phyloP scores from a whole-genome alignment of 2,888 invertebrate species.

The Empis livida region DNA sequence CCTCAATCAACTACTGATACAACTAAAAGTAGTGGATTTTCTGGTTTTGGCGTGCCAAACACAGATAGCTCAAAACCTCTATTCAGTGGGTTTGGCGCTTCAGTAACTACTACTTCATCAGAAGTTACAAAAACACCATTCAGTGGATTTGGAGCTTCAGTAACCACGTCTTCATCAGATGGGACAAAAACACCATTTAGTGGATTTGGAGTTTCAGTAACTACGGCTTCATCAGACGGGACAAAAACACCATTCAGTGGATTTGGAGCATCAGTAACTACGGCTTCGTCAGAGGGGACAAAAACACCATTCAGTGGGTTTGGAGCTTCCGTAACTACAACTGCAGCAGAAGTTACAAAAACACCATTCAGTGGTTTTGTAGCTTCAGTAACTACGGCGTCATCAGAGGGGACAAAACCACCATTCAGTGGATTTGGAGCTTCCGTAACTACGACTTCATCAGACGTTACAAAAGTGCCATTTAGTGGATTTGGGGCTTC shows the following conservation, averaged over 20 bases:
- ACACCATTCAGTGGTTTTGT: background rate
- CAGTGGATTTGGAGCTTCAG: background rate
- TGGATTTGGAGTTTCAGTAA: slow-evolving; percentile 8
- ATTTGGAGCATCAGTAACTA: background rate
- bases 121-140: slow-evolving; percentile 4
- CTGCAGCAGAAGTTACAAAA: slow-evolving; percentile 6
- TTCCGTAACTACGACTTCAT: slow-evolving; percentile 6
- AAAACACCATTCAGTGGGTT: slow-evolving; percentile 6
- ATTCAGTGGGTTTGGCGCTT: background rate
- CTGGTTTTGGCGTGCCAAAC: too few relatives aligned
- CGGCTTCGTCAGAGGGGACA: background rate
- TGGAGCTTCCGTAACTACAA: slow-evolving; percentile 5
- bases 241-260: slow-evolving; percentile 6
- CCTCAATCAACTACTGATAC: background rate
- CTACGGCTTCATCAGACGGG: slow-evolving; percentile 9
- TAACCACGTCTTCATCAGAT: background rate
- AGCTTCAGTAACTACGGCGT: background rate
- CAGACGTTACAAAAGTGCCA: slow-evolving; percentile 8
- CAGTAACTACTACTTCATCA: slow-evolving; percentile 8
- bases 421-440: slow-evolving; percentile 6
- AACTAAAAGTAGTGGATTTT: background rate
- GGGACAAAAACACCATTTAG: background rate
- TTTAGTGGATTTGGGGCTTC: background rate
- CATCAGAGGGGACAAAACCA: background rate
- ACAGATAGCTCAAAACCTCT: too few relatives aligned